Conservation (phyloP, 2,888 invertebrate genomes). For the Bembecia ichneumoniformis region DNA sequence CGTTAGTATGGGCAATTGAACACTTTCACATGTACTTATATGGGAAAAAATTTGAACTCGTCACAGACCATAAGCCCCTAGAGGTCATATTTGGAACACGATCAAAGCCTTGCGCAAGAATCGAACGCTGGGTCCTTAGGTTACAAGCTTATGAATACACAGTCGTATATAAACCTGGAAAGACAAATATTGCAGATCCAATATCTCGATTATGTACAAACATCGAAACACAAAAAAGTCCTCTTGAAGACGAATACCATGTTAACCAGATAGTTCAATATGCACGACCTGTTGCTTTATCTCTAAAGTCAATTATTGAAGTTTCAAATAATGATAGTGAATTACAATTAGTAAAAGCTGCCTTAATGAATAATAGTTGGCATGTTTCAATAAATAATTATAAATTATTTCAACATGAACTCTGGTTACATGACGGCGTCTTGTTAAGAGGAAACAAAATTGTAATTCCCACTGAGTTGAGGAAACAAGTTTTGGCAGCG, state of each 20-base stretch:
- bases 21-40: too few species aligned
- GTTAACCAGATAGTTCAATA: conserved; percentile 3
- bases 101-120: conserved; percentile 28
- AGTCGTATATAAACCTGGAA: conserved; percentile 20
- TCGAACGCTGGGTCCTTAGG: too few species aligned
- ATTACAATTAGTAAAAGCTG: too few species aligned
- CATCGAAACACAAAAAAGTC: background rate
- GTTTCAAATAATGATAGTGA: background rate
- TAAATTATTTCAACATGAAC: too few species aligned
- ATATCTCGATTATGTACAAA: conserved; percentile 12
- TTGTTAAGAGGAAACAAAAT: too few species aligned
- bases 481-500: too few species aligned
- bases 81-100: conserved; percentile 19
- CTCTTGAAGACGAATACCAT: conserved; percentile 6
- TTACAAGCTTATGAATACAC: conserved; percentile 21
- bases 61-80: conserved; percentile 34
- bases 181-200: conserved; percentile 21
- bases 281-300: background rate
- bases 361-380: too few species aligned
- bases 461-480: too few species aligned
- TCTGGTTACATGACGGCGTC: too few species aligned
- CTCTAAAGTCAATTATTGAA: background rate
- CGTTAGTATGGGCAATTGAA: too few species aligned
- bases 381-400: too few species aligned
- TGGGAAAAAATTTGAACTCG: too few species aligned